Conservation (phyloP, 2,888 invertebrate genomes). For the Crocallis elinguaria region DNA sequence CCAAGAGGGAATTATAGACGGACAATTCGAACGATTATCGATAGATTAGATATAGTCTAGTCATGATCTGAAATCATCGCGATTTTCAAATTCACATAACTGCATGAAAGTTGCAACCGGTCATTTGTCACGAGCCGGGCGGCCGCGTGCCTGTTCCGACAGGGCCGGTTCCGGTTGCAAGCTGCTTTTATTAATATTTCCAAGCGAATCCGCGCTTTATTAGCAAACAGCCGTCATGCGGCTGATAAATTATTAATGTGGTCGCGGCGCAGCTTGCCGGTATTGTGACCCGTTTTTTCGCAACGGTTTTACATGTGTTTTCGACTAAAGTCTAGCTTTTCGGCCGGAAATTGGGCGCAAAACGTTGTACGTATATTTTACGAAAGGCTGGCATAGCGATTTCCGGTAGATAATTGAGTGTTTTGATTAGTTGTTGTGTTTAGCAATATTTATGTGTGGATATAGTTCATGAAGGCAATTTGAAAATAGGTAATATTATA, state of each 20-base stretch:
- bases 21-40: too few species aligned
- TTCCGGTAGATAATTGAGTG: too few species aligned
- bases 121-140: slow-evolving; percentile 77
- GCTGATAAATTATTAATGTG: slow-evolving; percentile 85
- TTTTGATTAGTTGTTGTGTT: too few species aligned
- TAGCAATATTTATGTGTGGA: too few species aligned
- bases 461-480: too few species aligned
- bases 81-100: slow-evolving; percentile 73
- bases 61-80: slow-evolving; percentile 35
- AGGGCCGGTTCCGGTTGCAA: slow-evolving; percentile 72
- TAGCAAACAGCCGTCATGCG: slow-evolving; percentile 84
- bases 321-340: slow-evolving; percentile 36
- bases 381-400: neutral
- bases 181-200: slow-evolving; percentile 84
- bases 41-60: neutral
- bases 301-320: slow-evolving; percentile 50
- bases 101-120: slow-evolving; percentile 76
- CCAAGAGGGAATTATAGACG: too few species aligned
- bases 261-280: slow-evolving; percentile 71
- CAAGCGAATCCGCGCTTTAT: slow-evolving; percentile 82
- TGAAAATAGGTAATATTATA: too few species aligned
- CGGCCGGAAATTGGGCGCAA: slow-evolving; percentile 2
- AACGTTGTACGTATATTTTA: slow-evolving; percentile 1
- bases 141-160: slow-evolving; percentile 57
- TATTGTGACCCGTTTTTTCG: slow-evolving; percentile 69